Conservation (phyloP, 1,140 invertebrate species). For the Mactra quadrangularis region DNA sequence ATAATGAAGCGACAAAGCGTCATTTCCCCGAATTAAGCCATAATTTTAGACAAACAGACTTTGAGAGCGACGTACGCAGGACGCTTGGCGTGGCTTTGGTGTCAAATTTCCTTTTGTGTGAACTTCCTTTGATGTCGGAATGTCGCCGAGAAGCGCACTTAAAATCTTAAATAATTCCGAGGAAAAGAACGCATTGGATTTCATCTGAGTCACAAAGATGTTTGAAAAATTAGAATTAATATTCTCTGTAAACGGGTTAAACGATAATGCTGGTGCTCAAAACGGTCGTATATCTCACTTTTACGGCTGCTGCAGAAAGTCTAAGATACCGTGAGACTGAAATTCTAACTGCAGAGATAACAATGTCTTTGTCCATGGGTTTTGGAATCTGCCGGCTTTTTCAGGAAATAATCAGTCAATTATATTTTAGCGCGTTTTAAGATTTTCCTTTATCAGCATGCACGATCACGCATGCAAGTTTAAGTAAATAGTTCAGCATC, state of each 20-base stretch:
- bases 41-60: conserved; percentile 58
- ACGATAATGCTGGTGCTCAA: background rate
- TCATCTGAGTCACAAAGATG: conserved; percentile 34
- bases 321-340: too few species aligned
- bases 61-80: conserved; percentile 19
- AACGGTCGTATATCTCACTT: too few species aligned
- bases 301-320: too few species aligned
- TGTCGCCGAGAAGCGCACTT: conserved; percentile 28
- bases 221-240: conserved; percentile 52
- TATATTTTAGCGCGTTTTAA: too few species aligned
- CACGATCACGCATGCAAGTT: too few species aligned
- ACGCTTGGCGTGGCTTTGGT: background rate
- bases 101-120: conserved; percentile 55
- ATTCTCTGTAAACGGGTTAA: conserved; percentile 12
- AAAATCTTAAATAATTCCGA: conserved; percentile 30
- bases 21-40: conserved; percentile 61
- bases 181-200: conserved; percentile 26
- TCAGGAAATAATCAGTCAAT: too few species aligned
- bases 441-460: too few species aligned
- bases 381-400: too few species aligned
- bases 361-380: too few species aligned
- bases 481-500: too few species aligned
- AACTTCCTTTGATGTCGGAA: conserved; percentile 59
- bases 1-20: conserved; percentile 64
- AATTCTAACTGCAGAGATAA: too few species aligned